Conservation (phyloP, 2,888 invertebrate genomes). For the Caenorhabditis imperialis region DNA sequence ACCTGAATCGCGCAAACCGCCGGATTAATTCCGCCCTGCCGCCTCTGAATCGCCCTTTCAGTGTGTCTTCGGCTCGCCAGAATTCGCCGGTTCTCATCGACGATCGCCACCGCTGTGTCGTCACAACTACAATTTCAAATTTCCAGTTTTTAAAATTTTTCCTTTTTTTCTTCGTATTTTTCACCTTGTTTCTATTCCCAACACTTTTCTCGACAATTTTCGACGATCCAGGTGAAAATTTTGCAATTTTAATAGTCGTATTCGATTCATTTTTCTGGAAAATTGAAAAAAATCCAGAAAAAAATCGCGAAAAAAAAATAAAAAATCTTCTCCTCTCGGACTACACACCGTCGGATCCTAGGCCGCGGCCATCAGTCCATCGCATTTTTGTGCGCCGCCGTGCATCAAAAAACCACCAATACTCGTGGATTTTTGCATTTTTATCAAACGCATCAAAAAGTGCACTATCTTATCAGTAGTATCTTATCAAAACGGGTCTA, state of each 20-base stretch:
- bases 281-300: background rate
- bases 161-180: background rate
- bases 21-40: constrained; percentile 71
- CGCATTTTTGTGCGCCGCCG: too few species aligned
- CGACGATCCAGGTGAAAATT: background rate
- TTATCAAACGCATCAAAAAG: too few species aligned
- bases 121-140: constrained; percentile 78
- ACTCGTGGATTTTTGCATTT: too few species aligned
- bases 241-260: too few species aligned
- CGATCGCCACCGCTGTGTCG: constrained; percentile 74
- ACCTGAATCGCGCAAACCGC: constrained; percentile 67
- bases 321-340: background rate
- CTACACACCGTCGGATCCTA: background rate
- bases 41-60: constrained; percentile 51
- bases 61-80: constrained; percentile 51
- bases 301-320: background rate
- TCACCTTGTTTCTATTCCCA: constrained; percentile 72
- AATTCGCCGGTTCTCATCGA: constrained; percentile 52
- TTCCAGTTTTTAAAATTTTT: background rate
- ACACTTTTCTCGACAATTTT: constrained; percentile 4
- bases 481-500: too few species aligned
- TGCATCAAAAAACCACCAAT: too few species aligned
- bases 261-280: background rate
- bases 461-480: too few species aligned
- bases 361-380: background rate